These are phyloP conservation scores for Drosophila macrospina DNA, from an alignment of 2,888 invertebrate species.

Conservation along the genomic window DNA sequence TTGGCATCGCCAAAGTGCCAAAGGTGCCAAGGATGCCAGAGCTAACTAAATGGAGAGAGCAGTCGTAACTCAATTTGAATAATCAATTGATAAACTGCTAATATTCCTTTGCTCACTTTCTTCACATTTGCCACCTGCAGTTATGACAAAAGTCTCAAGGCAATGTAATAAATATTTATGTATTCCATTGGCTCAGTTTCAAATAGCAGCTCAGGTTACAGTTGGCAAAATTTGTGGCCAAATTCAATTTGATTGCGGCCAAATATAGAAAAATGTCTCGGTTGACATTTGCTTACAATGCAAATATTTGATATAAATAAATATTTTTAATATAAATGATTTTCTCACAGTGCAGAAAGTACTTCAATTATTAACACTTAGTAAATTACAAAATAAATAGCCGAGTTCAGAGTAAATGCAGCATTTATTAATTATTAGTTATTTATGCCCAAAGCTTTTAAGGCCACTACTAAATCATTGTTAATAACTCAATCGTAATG, in stretches of 20 bases:
- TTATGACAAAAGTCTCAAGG: slow-evolving; percentile 2
- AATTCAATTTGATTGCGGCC: slow-evolving; percentile 3
- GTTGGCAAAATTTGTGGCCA: neutral
- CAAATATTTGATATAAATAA: neutral
- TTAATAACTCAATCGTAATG: no score
- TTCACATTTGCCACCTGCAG: neutral
- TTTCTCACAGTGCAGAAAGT: no score
- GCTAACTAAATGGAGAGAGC: slow-evolving; percentile 19
- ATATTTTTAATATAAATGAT: neutral
- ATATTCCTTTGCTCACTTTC: neutral
- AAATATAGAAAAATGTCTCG: neutral
- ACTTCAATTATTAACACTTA: no score
- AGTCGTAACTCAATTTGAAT: slow-evolving; percentile 37
- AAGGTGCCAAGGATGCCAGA: neutral
- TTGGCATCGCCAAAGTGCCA: neutral
- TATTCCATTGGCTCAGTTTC: slow-evolving; percentile 6
- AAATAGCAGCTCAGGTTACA: slow-evolving; percentile 5
- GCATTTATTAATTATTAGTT: neutral
- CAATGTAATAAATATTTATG: slow-evolving; percentile 6
- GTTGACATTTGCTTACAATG: neutral
- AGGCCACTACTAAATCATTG: neutral
- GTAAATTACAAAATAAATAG: no score
- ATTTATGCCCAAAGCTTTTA: neutral
- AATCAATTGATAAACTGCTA: slow-evolving; percentile 37
- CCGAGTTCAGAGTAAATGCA: neutral